Conservation (phyloP, 2,888 invertebrate genomes). For the Drosophila buzzatii region DNA sequence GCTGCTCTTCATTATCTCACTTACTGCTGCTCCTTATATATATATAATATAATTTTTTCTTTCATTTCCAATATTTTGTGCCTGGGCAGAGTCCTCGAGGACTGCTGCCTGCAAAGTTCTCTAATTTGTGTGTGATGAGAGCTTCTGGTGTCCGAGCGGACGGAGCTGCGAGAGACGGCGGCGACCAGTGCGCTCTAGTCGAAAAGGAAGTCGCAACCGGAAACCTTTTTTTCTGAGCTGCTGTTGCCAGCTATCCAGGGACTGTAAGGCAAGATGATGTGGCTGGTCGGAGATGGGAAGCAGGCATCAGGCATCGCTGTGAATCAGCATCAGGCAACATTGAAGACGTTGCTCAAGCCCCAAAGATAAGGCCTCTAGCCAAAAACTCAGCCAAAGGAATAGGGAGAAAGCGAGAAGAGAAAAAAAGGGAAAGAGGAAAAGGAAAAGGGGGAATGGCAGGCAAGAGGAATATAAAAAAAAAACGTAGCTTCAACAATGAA, state of each 20-base stretch:
- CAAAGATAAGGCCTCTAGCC: conserved; percentile 62
- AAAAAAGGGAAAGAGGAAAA: conserved; percentile 10
- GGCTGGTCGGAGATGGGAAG: conserved; percentile 11
- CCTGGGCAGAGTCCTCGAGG: conserved; percentile 39
- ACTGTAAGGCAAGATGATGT: conserved; percentile 56
- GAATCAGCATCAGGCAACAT: conserved; percentile 63
- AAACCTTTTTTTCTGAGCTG: conserved; percentile 66
- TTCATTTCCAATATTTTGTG: conserved; percentile 50
- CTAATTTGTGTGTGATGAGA: conserved; percentile 79
- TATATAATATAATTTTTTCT: conserved; percentile 25
- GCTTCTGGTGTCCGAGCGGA: conserved; percentile 69
- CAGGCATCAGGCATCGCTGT: conserved; percentile 52
- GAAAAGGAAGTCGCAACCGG: conserved; percentile 81
- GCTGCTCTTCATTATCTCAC: conserved; percentile 49
- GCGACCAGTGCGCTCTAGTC: conserved; percentile 18
- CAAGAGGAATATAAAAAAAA: conserved; percentile 8
- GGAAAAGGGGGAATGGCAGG: neutral
- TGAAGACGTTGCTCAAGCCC: conserved; percentile 56
- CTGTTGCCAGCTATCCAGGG: conserved; percentile 51
- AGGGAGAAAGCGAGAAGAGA: conserved; percentile 23
- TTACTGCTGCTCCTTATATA: conserved; percentile 33
- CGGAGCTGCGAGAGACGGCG: conserved; percentile 2
- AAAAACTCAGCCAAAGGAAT: conserved; percentile 57
- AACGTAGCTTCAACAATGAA: conserved; percentile 66
- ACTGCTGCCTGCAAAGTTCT: conserved; percentile 63